Conservation (phyloP, 2,113 vertebrate species). For the Peromyscus polionotus region DNA sequence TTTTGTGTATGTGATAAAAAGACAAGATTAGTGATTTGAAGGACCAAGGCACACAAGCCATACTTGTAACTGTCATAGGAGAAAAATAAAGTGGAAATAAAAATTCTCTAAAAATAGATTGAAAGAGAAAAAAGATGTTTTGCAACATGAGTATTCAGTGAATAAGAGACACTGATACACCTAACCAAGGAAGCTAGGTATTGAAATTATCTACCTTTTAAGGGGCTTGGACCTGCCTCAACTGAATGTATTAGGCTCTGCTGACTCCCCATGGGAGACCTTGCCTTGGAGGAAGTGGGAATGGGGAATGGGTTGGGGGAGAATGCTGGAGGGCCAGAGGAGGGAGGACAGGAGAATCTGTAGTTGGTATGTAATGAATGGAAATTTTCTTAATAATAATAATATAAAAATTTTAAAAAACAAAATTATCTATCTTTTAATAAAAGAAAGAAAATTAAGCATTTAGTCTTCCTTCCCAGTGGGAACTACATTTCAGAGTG, state of each 20-base stretch:
- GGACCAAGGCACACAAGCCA: neutral
- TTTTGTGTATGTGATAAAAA: slow-evolving; percentile 14
- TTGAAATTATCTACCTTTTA: neutral
- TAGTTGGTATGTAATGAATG: no score
- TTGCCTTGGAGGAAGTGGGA: no score
- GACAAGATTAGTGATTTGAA: neutral
- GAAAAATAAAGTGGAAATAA: slow-evolving; percentile 56
- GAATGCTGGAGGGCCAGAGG: no score
- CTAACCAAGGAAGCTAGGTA: neutral
- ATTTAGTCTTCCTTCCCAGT: neutral
- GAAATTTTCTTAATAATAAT: no score
- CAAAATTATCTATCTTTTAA: neutral
- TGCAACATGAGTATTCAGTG: neutral
- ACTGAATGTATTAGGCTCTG: no score
- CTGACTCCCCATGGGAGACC: no score
- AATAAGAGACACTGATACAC: neutral
- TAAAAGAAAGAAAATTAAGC: slow-evolving; percentile 24
- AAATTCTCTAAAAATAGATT: slow-evolving; percentile 31
- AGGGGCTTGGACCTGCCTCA: no score
- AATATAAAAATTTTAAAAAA: no score
- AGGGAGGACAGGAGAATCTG: no score
- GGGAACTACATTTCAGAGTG: neutral
- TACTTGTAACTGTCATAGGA: neutral
- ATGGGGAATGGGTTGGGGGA: no score
- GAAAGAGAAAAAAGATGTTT: slow-evolving; percentile 9